Conservation (phyloP, 1,140 invertebrate species). For the Scaptodrosophila lebanonensis region DNA sequence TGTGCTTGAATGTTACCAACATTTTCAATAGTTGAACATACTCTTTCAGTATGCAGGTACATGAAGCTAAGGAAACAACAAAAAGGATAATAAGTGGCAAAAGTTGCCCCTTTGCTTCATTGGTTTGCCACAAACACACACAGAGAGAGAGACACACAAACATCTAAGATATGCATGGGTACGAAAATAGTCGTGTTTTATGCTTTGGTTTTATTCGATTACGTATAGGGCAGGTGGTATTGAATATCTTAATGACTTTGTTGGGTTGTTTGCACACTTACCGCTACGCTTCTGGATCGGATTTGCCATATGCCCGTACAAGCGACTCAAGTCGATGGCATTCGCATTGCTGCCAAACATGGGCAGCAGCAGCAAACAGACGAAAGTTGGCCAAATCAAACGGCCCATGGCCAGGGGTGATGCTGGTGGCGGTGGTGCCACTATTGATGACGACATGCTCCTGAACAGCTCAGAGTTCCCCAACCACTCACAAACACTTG, state of each 20-base stretch:
- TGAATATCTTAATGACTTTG: constrained; percentile 6
- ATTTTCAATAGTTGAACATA: too few relatives aligned
- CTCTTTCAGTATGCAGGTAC: too few relatives aligned
- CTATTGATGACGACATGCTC: constrained; percentile 38
- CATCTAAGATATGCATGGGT: constrained; percentile 8
- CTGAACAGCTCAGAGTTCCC: not conserved
- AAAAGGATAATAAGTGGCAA: too few relatives aligned
- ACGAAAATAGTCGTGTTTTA: too few relatives aligned
- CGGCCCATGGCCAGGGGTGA: constrained; percentile 27
- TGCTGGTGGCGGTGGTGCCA: not conserved
- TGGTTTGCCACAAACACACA: too few relatives aligned
- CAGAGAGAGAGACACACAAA: too few relatives aligned
- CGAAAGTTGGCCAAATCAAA: constrained; percentile 59
- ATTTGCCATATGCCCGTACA: constrained; percentile 73
- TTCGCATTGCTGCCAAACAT: constrained; percentile 47
- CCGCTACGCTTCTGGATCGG: constrained; percentile 72
- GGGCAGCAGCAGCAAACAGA: constrained; percentile 49
- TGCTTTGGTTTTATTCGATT: too few relatives aligned
- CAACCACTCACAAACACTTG: not conserved
- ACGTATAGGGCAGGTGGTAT: constrained; percentile 8
- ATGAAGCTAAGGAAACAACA: too few relatives aligned
- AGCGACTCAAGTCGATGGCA: constrained; percentile 76
- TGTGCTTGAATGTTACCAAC: too few relatives aligned
- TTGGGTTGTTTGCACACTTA: constrained; percentile 44
- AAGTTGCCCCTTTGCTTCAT: too few relatives aligned